Base-by-base conservation (phyloP, 37 sponge, comb jelly and placozoan genomes). In the Petrosia ficiformis region DNA sequence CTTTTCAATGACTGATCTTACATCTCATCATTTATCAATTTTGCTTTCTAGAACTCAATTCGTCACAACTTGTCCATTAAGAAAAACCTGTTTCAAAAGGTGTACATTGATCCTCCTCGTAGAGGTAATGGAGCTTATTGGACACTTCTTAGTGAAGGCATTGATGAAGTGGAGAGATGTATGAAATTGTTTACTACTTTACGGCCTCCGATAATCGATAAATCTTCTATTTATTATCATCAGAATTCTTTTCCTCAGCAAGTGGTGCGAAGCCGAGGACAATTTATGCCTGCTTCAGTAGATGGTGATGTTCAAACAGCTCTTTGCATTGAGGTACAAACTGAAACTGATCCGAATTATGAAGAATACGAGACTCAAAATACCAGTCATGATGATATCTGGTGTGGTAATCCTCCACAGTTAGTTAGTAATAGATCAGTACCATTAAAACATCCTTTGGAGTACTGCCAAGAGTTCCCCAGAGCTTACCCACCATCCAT, bases 51-150 rank as follows among this genome's bases (percentile, higher is more conserved):
- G 93, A 92, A 92, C 41, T 92, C 93, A 31, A 87, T 92, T n/a
- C 80, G 93, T 1, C 93, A 92, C 70, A 92, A 92, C 38, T 76
- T 92, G 35, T 92, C 93, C 59, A 82, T 92, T 10, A 80, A 89
- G 0, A 87, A 87, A 74, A 75, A 30, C 38, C 83, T 90, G 85
- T 90, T 90, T 58, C 75, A 71, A 65, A 90, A 84, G 77, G 78
- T 80, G 22, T 70, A 83, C 71, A 67, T 75, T n/a, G 81, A 80
- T 28, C 78, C 81, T n/a, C 77, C 82, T 63, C 63, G 77, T 3
- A 43, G 85, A 2, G 82, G 85, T 38, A 80, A 80, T 34, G 85
- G 81, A 21, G 81, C 85, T 1, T 77, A 84, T 38, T 90, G 90
- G 90, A 67, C 76, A 30, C 85, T 90, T 32, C 72, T 84, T 24